Percentiles rank a stretch among this genome's conserved stretches.
These are phyloP conservation scores for Rhyacichthys aspro DNA, from an alignment of 2,797 vertebrate species.

Conservation along the genomic window DNA sequence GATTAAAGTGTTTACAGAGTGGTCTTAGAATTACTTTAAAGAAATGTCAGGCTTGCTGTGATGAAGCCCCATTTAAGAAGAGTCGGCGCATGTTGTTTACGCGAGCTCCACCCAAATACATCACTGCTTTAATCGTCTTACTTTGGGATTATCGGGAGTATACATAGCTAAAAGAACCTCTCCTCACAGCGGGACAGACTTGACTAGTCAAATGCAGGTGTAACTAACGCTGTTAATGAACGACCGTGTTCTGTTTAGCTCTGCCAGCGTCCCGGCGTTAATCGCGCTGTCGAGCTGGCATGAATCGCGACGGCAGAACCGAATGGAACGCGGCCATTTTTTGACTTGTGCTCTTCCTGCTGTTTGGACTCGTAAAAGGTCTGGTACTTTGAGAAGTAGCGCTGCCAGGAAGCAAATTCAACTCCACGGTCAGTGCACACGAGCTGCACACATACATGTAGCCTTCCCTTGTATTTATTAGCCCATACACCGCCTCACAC, in stretches of 20 bases:
- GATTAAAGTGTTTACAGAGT: slow-evolving; percentile 37
- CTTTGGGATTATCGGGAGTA: slow-evolving; percentile 23
- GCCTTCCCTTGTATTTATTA: background rate
- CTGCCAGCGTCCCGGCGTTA: slow-evolving; percentile 26
- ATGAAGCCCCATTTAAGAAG: slow-evolving; percentile 5
- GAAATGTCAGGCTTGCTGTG: background rate
- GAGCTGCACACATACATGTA: background rate
- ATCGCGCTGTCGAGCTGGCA: slow-evolving; percentile 26
- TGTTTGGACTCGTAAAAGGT: slow-evolving; percentile 15
- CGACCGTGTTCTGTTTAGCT: slow-evolving; percentile 7
- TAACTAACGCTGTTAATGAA: slow-evolving; percentile 35
- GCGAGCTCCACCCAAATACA: slow-evolving; percentile 23
- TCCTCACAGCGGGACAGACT: slow-evolving; percentile 26
- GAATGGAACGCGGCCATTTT: slow-evolving; percentile 19
- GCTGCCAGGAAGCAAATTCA: slow-evolving; percentile 42
- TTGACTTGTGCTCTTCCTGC: slow-evolving; percentile 17
- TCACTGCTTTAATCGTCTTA: slow-evolving; percentile 36
- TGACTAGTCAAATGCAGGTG: slow-evolving; percentile 43
- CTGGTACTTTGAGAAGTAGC: slow-evolving; percentile 21
- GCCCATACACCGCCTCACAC: background rate
- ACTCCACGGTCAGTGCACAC: slow-evolving; percentile 33
- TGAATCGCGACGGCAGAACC: slow-evolving; percentile 12
- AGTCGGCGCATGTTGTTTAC: slow-evolving; percentile 25
- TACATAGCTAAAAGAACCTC: slow-evolving; percentile 28
- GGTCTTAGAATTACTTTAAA: slow-evolving; percentile 20